These are phyloP conservation scores for Dendrolimus punctatus DNA, from an alignment of 1,140 invertebrate genomes.

Conservation along the genomic window DNA sequence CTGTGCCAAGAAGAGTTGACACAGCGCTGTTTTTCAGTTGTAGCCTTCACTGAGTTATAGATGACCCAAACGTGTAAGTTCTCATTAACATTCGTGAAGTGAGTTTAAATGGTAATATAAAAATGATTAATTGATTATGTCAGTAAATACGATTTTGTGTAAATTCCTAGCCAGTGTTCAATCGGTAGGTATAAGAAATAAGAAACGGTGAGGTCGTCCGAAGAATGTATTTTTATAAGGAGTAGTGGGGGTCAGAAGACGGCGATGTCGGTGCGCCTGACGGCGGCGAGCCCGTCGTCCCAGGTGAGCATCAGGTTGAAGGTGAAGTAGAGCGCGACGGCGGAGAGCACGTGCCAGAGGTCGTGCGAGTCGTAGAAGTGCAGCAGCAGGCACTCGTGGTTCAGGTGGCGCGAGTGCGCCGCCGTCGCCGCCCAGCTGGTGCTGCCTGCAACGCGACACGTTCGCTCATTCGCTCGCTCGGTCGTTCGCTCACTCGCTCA, in stretches of 20 bases:
- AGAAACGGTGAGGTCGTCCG: background rate
- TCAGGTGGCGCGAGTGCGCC: constrained; percentile 83
- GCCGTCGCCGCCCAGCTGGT: constrained; percentile 75
- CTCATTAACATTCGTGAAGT: no score
- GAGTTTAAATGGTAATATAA: no score
- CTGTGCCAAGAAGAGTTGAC: no score
- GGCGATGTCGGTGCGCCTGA: constrained; percentile 80
- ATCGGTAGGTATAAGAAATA: no score
- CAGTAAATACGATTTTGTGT: no score
- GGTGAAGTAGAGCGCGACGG: constrained; percentile 91
- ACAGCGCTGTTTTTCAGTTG: no score
- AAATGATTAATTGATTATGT: no score
- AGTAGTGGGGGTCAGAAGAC: constrained; percentile 73
- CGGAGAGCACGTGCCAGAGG: constrained; percentile 94
- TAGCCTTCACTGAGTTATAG: no score
- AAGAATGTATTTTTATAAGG: constrained; percentile 1
- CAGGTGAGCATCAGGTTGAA: constrained; percentile 88
- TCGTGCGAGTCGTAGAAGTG: constrained; percentile 91
- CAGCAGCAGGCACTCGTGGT: constrained; percentile 78
- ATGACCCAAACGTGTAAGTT: no score
- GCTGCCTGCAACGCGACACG: constrained; percentile 3
- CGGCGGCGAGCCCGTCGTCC: constrained; percentile 85
- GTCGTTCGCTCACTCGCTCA: background rate
- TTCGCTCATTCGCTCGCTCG: background rate
- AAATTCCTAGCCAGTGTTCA: no score